Evolutionary conservation across 2,797 vertebrate species (phyloP).

Genomic region (Melanogrammus aeglefinus): DNA sequence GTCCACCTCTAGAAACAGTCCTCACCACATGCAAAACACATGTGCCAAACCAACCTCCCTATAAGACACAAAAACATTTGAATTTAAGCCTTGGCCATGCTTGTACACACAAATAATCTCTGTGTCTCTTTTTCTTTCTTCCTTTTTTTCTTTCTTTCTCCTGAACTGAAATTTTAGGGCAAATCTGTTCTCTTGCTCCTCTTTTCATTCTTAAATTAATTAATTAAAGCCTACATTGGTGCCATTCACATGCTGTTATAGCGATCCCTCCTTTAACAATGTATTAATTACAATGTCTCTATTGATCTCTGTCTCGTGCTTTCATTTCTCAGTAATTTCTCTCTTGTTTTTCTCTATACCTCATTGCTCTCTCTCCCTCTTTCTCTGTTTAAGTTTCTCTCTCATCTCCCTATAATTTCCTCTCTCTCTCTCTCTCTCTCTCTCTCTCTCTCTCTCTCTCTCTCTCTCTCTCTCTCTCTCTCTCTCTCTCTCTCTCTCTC

Average conservation of each 20-base stretch:
- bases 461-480: too few relatives aligned
- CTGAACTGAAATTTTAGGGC: not conserved
- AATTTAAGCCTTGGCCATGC: not conserved
- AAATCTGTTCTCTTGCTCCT: not conserved
- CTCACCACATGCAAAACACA: not conserved
- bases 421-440: too few relatives aligned
- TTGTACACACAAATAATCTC: not conserved
- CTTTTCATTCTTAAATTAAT: too few relatives aligned
- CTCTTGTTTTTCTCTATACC: too few relatives aligned
- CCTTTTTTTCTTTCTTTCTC: not conserved
- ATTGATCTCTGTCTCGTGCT: not conserved
- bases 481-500: too few relatives aligned
- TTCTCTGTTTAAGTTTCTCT: too few relatives aligned
- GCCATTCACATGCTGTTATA: too few relatives aligned
- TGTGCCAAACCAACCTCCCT: not conserved
- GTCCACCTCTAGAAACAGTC: not conserved
- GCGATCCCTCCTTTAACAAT: not conserved
- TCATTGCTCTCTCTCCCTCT: too few relatives aligned
- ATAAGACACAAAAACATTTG: not conserved
- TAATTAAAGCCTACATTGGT: too few relatives aligned
- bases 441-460: too few relatives aligned
- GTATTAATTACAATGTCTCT: not conserved
- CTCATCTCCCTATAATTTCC: too few relatives aligned
- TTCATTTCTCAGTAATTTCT: too few relatives aligned
- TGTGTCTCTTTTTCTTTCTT: not conserved